A percentile compares a stretch with the other conserved stretches of the same genome.
These are phyloP conservation scores for Caenorhabditis zanzibari DNA, from an alignment of 2,888 invertebrate genomes.

Conservation along the genomic window DNA sequence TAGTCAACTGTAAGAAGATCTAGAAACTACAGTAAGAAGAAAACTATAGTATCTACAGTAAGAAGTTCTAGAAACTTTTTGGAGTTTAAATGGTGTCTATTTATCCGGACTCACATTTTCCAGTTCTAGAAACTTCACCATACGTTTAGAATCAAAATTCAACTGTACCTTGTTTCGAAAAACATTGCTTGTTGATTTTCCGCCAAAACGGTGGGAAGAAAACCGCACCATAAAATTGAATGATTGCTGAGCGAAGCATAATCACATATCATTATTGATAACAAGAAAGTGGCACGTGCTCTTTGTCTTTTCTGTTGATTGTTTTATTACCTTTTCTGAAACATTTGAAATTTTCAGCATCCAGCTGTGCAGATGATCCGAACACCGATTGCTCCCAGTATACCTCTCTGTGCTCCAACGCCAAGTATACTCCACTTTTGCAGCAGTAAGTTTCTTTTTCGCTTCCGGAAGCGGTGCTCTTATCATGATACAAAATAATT, in stretches of 20 bases:
- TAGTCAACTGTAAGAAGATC: too few species aligned
- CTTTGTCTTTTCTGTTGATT: conserved; percentile 13
- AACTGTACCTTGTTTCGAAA: neutral
- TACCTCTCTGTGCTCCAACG: conserved; percentile 45
- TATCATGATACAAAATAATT: neutral
- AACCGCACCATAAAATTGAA: conserved; percentile 27
- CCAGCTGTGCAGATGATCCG: conserved; percentile 61
- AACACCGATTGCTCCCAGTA: conserved; percentile 56
- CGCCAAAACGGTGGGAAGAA: conserved; percentile 1
- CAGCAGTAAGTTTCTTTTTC: conserved; percentile 33
- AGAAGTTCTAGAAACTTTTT: too few species aligned
- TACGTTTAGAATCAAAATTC: neutral
- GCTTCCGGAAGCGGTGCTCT: too few species aligned
- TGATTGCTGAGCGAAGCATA: conserved; percentile 37
- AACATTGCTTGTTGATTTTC: conserved; percentile 32
- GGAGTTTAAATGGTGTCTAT: too few species aligned
- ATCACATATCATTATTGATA: conserved; percentile 23
- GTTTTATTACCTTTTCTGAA: neutral
- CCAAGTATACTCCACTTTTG: conserved; percentile 56
- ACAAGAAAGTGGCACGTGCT: conserved; percentile 27
- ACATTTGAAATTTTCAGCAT: conserved; percentile 25
- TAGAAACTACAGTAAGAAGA: too few species aligned
- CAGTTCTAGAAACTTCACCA: neutral
- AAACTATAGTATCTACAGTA: too few species aligned
- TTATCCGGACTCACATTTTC: too few species aligned